Conservation (phyloP, 2,888 invertebrate species). For the Leptura quadrifasciata region DNA sequence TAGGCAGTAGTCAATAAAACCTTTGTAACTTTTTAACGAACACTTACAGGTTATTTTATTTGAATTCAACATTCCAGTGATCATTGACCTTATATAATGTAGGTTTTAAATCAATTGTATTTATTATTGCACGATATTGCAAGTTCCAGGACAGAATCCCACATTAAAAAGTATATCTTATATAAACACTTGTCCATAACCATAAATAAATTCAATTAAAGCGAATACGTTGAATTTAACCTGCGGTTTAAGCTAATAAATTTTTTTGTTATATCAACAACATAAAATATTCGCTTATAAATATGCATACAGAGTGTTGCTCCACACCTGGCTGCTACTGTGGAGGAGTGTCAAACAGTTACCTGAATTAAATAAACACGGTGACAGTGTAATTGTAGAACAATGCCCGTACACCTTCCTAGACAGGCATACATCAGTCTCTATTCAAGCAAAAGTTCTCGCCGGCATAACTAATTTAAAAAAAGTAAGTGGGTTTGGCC, state of each 20-base stretch:
- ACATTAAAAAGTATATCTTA: slow-evolving; percentile 32
- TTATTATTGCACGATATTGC: not conserved
- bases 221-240: slow-evolving; percentile 25
- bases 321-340: slow-evolving; percentile 45
- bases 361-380: slow-evolving; percentile 43
- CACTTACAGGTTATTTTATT: not conserved
- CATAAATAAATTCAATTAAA: slow-evolving; percentile 41
- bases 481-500: slow-evolving; percentile 37
- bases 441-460: slow-evolving; percentile 31
- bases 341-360: slow-evolving; percentile 45
- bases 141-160: slow-evolving; percentile 19
- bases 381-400: slow-evolving; percentile 48
- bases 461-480: slow-evolving; percentile 39
- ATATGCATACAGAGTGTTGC: slow-evolving; percentile 47
- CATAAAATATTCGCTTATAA: slow-evolving; percentile 35
- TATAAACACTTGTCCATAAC: slow-evolving; percentile 31
- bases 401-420: slow-evolving; percentile 43
- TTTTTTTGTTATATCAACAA: slow-evolving; percentile 12
- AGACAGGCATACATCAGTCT: slow-evolving; percentile 31
- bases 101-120: slow-evolving; percentile 33
- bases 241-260: slow-evolving; percentile 25
- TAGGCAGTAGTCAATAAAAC: not conserved
- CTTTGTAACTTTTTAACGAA: not conserved
- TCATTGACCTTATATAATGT: not conserved
- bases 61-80: slow-evolving; percentile 2